Evolutionary conservation across 2,888 invertebrate species (phyloP), one percentile per base, ranked within the genome.

Genomic region (Amblyteles armatorius): DNA sequence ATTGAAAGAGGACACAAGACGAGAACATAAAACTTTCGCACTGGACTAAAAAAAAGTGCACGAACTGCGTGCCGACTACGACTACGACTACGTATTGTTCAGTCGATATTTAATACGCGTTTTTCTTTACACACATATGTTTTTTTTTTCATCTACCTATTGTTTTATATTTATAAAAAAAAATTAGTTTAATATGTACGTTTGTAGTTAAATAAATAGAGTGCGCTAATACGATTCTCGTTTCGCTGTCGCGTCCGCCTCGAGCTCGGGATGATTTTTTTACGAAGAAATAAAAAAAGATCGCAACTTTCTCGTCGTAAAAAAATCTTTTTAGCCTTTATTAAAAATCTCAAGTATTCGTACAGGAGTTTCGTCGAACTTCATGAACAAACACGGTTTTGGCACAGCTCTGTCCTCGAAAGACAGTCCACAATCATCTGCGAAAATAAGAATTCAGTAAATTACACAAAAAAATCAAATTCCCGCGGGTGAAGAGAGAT

Each of bases 341-440:
- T 76, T 82, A 79, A 63, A 90, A 87, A 93, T 91, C 87, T 90
- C 91, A 13, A 93, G 88, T 88, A 94, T 90, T 69, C 89, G 89
- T 77, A 92, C 88, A 48, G 92, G 92, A 29, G 86, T 87, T 50
- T 92, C 87, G 69, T 87, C 89, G 19, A 82, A 80, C 78, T 90
- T 88, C 85, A 91, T 74, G 65, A 89, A 91, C 68, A 91, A 77
- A 11, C 68, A 86, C 73, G 88, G 87, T 80, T 86, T 86, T 50
- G 88, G 87, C 60, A 87, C 52, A 68, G 65, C 69, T 84, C 88
- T 90, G 73, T 92, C 92, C 84, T 91, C 86, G 81, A 87, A 90
- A 29, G 63, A 78, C 55, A 93, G 88, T 87, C 88, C 84, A 68
- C 90, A 84, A 22, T 19, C n/a, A 4, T n/a, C 88, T 88, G 78